A percentile compares a stretch with the other conserved stretches of the same genome.
These are phyloP conservation scores for Ridgeia piscesae DNA, from an alignment of 1,140 invertebrate species.

Conservation along the genomic window DNA sequence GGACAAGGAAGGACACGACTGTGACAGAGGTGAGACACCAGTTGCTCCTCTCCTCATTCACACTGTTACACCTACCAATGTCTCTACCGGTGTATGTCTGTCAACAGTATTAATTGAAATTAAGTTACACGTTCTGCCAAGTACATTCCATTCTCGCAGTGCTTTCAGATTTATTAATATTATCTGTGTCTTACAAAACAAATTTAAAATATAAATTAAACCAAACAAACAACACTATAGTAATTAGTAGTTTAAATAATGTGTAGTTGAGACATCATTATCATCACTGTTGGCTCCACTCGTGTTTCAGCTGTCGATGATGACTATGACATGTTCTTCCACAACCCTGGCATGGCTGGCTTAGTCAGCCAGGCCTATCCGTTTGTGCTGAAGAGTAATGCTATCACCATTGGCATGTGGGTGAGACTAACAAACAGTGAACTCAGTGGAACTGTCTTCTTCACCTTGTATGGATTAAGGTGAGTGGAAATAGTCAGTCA, in stretches of 20 bases:
- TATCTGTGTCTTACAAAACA: background rate
- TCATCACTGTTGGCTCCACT: background rate
- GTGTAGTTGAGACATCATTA: background rate
- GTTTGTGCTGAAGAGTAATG: background rate
- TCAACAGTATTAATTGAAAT: too few relatives aligned
- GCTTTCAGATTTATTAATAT: background rate
- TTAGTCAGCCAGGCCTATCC: background rate
- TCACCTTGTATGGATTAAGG: background rate
- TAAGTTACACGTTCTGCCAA: background rate
- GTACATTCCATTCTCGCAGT: background rate
- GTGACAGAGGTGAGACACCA: constrained; percentile 20
- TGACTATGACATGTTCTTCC: background rate
- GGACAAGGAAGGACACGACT: constrained; percentile 20
- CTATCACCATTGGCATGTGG: background rate
- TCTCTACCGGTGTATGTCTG: background rate
- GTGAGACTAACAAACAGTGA: background rate
- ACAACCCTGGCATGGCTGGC: background rate
- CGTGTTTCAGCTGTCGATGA: background rate
- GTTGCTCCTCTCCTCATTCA: background rate
- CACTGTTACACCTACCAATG: background rate
- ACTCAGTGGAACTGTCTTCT: background rate
- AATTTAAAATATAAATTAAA: background rate
- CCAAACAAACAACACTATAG: too few relatives aligned
- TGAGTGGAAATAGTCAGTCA: background rate
- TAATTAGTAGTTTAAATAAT: too few relatives aligned